Evolutionary conservation across 2,888 invertebrate genomes (phyloP).

Genomic region (Polydrusus tereticollis): DNA sequence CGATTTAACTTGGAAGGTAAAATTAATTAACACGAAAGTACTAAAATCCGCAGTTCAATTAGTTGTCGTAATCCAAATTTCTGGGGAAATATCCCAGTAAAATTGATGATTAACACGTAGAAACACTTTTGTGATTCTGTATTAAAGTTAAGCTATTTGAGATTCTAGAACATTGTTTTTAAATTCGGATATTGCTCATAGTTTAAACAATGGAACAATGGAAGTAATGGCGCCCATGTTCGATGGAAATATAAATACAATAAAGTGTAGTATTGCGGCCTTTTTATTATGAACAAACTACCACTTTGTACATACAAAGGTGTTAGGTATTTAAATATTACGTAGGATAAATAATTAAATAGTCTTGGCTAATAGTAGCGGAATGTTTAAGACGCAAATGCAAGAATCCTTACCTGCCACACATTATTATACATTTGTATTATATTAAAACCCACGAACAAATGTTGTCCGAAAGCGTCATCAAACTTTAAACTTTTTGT

Average conservation of each 20-base stretch:
- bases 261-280: not conserved
- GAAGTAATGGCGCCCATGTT: not conserved
- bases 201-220: conserved; percentile 3
- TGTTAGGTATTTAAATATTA: not conserved
- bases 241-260: conserved; percentile 2
- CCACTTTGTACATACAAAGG: not conserved
- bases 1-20: not conserved
- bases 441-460: too few species aligned
- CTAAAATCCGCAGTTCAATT: not conserved
- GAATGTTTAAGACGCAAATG: too few species aligned
- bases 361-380: too few species aligned
- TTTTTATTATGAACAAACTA: not conserved
- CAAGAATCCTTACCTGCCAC: too few species aligned
- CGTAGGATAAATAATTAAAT: not conserved
- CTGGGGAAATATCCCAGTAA: not conserved
- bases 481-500: too few species aligned
- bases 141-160: too few species aligned
- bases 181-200: not conserved
- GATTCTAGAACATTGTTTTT: not conserved
- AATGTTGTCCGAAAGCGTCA: too few species aligned
- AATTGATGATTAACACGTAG: not conserved
- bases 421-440: too few species aligned
- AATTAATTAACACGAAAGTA: not conserved
- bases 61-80: not conserved
- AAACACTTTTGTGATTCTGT: too few species aligned